Conservation (phyloP, 64 coral and sea anemone species). For the Montipora sp. region DNA sequence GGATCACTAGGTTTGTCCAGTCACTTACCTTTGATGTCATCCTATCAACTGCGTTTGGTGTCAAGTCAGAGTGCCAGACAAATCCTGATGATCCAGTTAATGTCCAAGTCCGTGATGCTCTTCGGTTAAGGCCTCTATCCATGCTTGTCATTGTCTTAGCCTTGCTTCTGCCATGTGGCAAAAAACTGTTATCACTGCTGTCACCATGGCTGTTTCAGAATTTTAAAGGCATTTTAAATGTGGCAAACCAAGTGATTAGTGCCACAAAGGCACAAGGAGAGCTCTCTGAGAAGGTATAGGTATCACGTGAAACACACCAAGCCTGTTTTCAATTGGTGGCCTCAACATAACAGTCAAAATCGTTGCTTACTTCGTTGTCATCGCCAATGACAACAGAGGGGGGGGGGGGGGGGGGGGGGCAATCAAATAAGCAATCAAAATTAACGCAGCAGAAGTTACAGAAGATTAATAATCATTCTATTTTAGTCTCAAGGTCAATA, state of each 20-base stretch:
- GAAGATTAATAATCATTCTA: no score
- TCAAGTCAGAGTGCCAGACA: conserved; percentile 43
- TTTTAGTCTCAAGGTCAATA: no score
- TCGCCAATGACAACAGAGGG: no score
- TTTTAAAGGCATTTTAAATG: not conserved
- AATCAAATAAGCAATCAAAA: no score
- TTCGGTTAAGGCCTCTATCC: conserved; percentile 13
- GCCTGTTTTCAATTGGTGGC: no score
- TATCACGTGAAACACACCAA: not conserved
- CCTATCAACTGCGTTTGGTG: conserved; percentile 39
- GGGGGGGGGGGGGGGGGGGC: no score
- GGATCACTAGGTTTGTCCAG: not conserved
- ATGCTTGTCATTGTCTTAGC: not conserved
- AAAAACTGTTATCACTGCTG: not conserved
- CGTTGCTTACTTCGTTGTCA: no score
- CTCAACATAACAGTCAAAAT: no score
- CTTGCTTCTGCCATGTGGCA: conserved; percentile 27
- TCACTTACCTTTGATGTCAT: conserved; percentile 50
- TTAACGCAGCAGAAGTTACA: no score
- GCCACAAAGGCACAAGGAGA: conserved; percentile 10
- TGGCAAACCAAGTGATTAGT: conserved; percentile 2
- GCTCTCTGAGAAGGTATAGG: not conserved
- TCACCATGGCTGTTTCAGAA: conserved; percentile 3
- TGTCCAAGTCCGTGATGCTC: conserved; percentile 25
- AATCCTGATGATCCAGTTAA: conserved; percentile 48